Percentiles rank a stretch among this genome's conserved stretches.
These are phyloP conservation scores for Myanophis thanlyinensis DNA, from an alignment of 2,113 vertebrate species.

Conservation along the genomic window DNA sequence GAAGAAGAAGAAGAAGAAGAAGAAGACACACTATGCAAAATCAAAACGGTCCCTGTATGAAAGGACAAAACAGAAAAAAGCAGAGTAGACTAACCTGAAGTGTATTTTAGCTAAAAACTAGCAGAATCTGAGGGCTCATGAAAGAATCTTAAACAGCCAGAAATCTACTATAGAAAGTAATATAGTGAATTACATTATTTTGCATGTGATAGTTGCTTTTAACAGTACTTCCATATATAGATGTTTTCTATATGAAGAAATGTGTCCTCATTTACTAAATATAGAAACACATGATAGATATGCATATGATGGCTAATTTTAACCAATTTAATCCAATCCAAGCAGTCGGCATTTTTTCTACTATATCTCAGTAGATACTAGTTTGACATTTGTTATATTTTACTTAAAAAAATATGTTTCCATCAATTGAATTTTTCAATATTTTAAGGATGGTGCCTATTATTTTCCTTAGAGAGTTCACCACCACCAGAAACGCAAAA, in stretches of 20 bases:
- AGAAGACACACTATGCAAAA: not conserved
- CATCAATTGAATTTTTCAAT: not conserved
- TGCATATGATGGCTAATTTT: not conserved
- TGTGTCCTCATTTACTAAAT: not conserved
- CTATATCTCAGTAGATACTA: not conserved
- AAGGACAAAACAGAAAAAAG: not conserved
- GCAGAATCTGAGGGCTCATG: not conserved
- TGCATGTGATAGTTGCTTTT: not conserved
- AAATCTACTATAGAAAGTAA: not conserved
- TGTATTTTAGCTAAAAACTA: not conserved
- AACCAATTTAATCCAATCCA: not conserved
- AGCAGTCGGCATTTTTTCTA: not conserved
- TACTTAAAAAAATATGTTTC: not conserved
- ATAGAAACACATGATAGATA: not conserved
- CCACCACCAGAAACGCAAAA: not conserved
- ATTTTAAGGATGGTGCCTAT: not conserved
- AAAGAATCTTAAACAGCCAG: not conserved
- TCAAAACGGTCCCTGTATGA: not conserved
- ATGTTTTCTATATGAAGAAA: not conserved
- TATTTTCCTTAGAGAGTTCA: not conserved
- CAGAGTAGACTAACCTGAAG: not conserved
- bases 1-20: not conserved
- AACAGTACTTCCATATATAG: not conserved
- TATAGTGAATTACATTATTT: not conserved
- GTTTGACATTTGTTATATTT: fast-evolving